These are phyloP conservation scores for Pao palembangensis DNA, from an alignment of 2,113 vertebrate species.

Conservation along the genomic window DNA sequence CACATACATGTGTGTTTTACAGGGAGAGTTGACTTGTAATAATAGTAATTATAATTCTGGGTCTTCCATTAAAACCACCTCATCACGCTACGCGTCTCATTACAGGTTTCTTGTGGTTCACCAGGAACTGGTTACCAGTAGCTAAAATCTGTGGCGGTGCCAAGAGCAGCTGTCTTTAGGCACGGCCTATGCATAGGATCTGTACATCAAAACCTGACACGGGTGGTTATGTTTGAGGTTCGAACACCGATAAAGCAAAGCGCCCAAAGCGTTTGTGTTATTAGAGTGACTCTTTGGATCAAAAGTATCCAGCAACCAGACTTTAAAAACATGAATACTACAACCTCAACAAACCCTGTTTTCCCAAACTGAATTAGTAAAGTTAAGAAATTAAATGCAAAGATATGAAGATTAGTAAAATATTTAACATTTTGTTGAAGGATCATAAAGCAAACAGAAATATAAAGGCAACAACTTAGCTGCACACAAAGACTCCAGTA, in stretches of 20 bases:
- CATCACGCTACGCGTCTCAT: slow-evolving; percentile 37
- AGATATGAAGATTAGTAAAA: too few relatives aligned
- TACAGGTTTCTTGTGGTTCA: slow-evolving; percentile 21
- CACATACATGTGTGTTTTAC: slow-evolving; percentile 25
- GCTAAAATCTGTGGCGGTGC: background rate
- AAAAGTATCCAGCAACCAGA: too few relatives aligned
- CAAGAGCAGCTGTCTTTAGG: slow-evolving; percentile 1
- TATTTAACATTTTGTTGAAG: too few relatives aligned
- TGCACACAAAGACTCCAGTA: background rate
- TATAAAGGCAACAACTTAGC: background rate
- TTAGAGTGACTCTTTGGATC: background rate
- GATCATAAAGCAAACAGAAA: too few relatives aligned
- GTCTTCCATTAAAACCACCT: slow-evolving; percentile 50
- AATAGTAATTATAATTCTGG: slow-evolving; percentile 46
- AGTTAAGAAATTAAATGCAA: too few relatives aligned
- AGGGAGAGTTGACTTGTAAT: slow-evolving; percentile 40
- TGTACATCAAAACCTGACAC: slow-evolving; percentile 11
- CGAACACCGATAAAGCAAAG: background rate
- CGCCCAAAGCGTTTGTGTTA: background rate
- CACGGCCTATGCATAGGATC: background rate
- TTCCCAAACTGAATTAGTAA: too few relatives aligned
- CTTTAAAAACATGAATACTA: too few relatives aligned
- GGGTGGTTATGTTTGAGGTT: slow-evolving; percentile 32
- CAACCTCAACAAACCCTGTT: too few relatives aligned
- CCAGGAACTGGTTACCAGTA: slow-evolving; percentile 20